phyloP scores from a whole-genome alignment of 1,140 invertebrate species.

The Bilobella aurantiaca region DNA sequence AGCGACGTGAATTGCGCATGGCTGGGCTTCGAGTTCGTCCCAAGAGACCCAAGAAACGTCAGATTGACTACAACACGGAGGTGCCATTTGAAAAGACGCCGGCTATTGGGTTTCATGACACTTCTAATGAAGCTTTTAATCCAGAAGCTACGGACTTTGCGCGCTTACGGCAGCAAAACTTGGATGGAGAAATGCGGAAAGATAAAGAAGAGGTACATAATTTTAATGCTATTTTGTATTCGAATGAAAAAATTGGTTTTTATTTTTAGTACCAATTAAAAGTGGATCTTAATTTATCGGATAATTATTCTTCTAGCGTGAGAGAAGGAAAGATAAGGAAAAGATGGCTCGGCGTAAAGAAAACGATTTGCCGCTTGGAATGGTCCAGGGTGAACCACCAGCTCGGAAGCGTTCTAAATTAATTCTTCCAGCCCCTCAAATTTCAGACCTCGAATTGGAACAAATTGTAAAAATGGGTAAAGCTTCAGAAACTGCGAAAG shows the following conservation, averaged over 20 bases:
- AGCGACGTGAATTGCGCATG: constrained; percentile 87
- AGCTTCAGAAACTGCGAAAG: constrained; percentile 84
- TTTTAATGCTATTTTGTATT: not conserved
- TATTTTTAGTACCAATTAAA: not conserved
- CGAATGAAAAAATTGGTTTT: not conserved
- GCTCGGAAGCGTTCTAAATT: constrained; percentile 89
- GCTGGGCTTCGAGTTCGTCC: constrained; percentile 82
- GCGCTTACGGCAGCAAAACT: constrained; percentile 75
- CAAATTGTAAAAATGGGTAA: constrained; percentile 95
- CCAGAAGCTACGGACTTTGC: constrained; percentile 81
- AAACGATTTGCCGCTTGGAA: constrained; percentile 85
- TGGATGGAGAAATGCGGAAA: constrained; percentile 79
- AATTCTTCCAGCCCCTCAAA: constrained; percentile 91
- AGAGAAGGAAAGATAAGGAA: constrained; percentile 78
- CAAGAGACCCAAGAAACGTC: constrained; percentile 64
- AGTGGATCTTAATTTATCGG: not conserved
- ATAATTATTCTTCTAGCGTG: constrained; percentile 45
- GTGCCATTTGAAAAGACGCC: constrained; percentile 95
- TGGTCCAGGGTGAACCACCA: constrained; percentile 82
- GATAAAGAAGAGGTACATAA: constrained; percentile 70
- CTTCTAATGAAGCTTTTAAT: constrained; percentile 74
- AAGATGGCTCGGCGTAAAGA: constrained; percentile 91
- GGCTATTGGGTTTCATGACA: constrained; percentile 85
- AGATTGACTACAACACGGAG: constrained; percentile 96
- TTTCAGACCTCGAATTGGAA: constrained; percentile 78